A percentile compares a stretch with the other conserved stretches of the same genome.
Evolutionary conservation across 30 jellyfish, hydroid and myxozoan species (phyloP).

Genomic region (Hydractinia echinata): DNA sequence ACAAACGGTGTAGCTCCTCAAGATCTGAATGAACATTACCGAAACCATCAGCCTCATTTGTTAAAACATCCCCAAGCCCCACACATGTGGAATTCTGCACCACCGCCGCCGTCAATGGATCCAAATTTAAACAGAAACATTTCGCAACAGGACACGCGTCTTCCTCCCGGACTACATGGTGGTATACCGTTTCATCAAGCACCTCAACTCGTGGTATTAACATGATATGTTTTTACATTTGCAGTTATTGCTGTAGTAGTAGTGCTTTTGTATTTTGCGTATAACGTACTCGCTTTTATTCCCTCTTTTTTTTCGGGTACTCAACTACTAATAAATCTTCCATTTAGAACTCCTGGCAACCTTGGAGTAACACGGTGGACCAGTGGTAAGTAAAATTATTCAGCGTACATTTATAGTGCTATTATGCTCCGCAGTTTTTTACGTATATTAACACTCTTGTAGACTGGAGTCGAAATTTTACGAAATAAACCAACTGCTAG

Average conservation of each 20-base stretch:
- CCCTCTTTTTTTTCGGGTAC: background rate
- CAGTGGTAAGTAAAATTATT: constrained; percentile 7
- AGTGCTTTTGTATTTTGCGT: background rate
- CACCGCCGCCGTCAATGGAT: constrained; percentile 20
- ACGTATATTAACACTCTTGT: too few species aligned
- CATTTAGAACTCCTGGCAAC: constrained; percentile 51
- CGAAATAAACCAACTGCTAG: too few species aligned
- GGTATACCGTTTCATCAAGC: constrained; percentile 35
- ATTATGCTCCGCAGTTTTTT: too few species aligned
- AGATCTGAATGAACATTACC: constrained; percentile 31
- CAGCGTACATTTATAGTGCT: background rate
- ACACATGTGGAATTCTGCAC: constrained; percentile 36
- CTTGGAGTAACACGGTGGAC: constrained; percentile 77
- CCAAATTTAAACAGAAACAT: constrained; percentile 3
- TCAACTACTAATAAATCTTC: background rate
- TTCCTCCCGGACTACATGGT: constrained; percentile 31
- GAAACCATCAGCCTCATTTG: constrained; percentile 31
- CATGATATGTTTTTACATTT: background rate
- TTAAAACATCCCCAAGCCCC: constrained; percentile 51
- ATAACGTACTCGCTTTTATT: background rate
- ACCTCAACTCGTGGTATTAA: constrained; percentile 57
- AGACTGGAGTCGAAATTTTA: too few species aligned
- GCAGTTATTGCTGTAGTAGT: background rate
- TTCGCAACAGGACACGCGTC: constrained; percentile 29
- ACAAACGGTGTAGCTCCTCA: constrained; percentile 23